Evolutionary conservation across 2,888 invertebrate species (phyloP).

Genomic region (Eupithecia dodoneata): DNA sequence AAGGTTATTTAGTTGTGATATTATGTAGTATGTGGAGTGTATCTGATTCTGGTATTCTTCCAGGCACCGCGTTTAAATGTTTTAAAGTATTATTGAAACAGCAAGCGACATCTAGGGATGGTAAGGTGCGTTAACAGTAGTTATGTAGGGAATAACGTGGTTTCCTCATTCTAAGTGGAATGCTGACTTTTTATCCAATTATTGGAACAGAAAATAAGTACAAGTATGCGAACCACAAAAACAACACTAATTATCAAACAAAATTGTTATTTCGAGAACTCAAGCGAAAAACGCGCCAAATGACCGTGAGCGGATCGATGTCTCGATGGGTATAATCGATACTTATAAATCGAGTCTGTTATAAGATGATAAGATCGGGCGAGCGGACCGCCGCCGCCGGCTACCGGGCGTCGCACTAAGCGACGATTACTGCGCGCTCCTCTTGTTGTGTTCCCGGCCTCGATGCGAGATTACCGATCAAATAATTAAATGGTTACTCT

Average conservation of each 20-base stretch:
- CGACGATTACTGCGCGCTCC: constrained; percentile 79
- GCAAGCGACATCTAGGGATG: constrained; percentile 16
- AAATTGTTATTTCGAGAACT: constrained; percentile 61
- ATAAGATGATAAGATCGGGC: constrained; percentile 81
- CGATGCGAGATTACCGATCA: constrained; percentile 84
- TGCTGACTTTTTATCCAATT: constrained; percentile 24
- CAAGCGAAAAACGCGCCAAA: constrained; percentile 71
- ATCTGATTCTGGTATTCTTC: not conserved
- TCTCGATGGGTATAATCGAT: constrained; percentile 83
- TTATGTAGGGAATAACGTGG: constrained; percentile 5
- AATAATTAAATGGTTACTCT: constrained; percentile 85
- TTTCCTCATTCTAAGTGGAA: constrained; percentile 31
- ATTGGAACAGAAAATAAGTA: constrained; percentile 18
- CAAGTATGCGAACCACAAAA: constrained; percentile 24
- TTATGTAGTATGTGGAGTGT: no score
- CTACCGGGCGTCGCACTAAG: constrained; percentile 82
- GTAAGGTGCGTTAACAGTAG: not conserved
- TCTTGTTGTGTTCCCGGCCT: constrained; percentile 75
- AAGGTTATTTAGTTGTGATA: not conserved
- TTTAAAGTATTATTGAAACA: not conserved
- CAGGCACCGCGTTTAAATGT: not conserved
- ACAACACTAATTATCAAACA: constrained; percentile 60
- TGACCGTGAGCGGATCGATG: constrained; percentile 77
- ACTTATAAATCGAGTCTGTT: constrained; percentile 83
- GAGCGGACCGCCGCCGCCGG: constrained; percentile 69